Evolutionary conservation across 2,888 invertebrate genomes (phyloP), one percentile per base, ranked within the genome.

Genomic region (Eilema depressum): DNA sequence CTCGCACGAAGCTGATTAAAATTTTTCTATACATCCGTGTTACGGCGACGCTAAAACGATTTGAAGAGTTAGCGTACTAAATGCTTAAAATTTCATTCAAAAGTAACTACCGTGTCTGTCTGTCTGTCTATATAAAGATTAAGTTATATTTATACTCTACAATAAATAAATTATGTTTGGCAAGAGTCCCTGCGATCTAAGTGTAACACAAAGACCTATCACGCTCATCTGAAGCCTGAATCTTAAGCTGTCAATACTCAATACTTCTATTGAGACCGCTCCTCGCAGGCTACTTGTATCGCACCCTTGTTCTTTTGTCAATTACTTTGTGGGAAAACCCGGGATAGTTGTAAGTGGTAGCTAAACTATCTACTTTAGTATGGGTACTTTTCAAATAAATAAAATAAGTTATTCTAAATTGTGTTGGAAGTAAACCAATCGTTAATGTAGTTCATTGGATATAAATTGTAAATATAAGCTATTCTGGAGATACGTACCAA

Each of bases 281-380:
- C 28, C 28, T 59, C 28, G 28, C 11, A 74, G 69, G 68, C 72
- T 69, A 77, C 30, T 66, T 69, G 60, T 78, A 79, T 81, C 83
- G 76, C 82, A 93, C 93, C 94, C 94, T 92, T 85, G 91, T 94
- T 88, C 78, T 67, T 80, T 83, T 91, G 94, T 93, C 94, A 94
- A 93, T 93, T 93, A 93, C 86, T 81, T 77, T 82, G 68, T 77
- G 81, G 79, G 81, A 82, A 83, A 75, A 74, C 68, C 69, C 37
- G 60, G 30, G 37, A 64, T 74, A 73, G 72, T 53, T 47, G 20
- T 5, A 47, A 20, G 53, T n/a, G 20, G 53, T 53, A n/a, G 47
- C 17, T n/a, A n/a, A n/a, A 37, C 37, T 41, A 47, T 47, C 53
- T 53, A 53, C 53, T 53, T n/a, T 20, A n/a, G n/a, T 53, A 14